Percentiles rank a stretch among this genome's conserved stretches.
phyloP scores from a whole-genome alignment of 2,113 vertebrate genomes.

The Elgaria multicarinata region DNA sequence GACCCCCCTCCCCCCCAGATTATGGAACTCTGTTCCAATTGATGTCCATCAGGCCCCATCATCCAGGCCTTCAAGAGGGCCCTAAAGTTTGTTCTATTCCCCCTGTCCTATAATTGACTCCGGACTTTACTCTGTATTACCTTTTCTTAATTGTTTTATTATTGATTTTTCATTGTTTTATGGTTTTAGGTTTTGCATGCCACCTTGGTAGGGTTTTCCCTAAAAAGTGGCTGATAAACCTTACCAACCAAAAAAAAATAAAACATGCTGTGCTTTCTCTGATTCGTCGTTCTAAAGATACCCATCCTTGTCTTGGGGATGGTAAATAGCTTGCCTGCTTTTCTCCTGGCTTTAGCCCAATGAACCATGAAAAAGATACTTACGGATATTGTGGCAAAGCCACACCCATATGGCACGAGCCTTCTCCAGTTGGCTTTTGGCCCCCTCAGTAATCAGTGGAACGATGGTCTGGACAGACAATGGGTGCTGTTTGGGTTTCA shows the following conservation, averaged over 20 bases:
- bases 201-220: too few species aligned
- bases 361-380: conserved; percentile 19
- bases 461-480: conserved; percentile 72
- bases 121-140: too few species aligned
- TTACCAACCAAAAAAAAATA: not conserved
- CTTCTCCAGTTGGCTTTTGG: conserved; percentile 78
- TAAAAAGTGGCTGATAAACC: not conserved
- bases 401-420: conserved; percentile 81
- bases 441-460: conserved; percentile 71
- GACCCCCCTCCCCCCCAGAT: too few species aligned
- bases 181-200: not conserved
- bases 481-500: conserved; percentile 63
- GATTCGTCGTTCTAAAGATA: too few species aligned
- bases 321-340: too few species aligned
- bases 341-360: too few species aligned
- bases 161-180: not conserved
- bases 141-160: too few species aligned
- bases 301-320: not conserved
- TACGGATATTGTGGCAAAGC: conserved; percentile 85
- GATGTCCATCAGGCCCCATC: too few species aligned
- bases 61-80: too few species aligned
- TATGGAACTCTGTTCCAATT: too few species aligned
- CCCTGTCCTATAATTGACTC: too few species aligned
- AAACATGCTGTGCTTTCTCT: not conserved
- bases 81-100: too few species aligned